These are phyloP conservation scores for Pinctada fucata DNA, from an alignment of 2,888 invertebrate species.

Conservation along the genomic window DNA sequence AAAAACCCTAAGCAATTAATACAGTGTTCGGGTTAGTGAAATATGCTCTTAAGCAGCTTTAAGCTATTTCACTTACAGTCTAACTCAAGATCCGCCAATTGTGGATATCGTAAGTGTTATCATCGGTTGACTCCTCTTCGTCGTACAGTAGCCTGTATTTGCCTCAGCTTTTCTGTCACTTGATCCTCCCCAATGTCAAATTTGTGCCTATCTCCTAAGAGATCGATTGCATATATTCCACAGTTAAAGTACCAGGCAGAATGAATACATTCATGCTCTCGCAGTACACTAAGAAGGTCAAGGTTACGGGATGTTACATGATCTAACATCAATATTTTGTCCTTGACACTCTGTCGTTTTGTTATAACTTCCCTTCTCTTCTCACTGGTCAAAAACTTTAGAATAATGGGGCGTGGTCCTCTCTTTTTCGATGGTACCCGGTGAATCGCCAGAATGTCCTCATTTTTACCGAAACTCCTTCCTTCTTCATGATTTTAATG, in stretches of 20 bases:
- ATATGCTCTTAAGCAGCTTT: too few species aligned
- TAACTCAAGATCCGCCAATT: too few species aligned
- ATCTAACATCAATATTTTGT: slow-evolving; percentile 1
- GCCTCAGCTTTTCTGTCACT: slow-evolving; percentile 1
- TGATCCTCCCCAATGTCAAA: not conserved
- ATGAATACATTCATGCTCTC: not conserved
- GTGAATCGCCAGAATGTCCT: too few species aligned
- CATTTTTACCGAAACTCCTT: too few species aligned
- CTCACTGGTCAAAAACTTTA: not conserved
- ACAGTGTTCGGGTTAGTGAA: too few species aligned
- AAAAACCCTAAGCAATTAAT: too few species aligned
- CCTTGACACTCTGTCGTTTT: not conserved
- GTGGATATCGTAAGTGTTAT: too few species aligned
- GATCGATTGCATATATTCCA: slow-evolving; percentile 6
- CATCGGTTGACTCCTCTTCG: not conserved
- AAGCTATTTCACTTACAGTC: too few species aligned
- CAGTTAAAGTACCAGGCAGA: slow-evolving; percentile 3
- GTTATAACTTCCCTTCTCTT: not conserved
- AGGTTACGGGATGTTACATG: slow-evolving; percentile 6
- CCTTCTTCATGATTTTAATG: too few species aligned
- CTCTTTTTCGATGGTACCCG: not conserved
- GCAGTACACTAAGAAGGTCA: not conserved
- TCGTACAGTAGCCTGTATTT: not conserved
- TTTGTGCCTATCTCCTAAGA: not conserved
- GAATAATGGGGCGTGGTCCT: not conserved